phyloP scores from a whole-genome alignment of 1,140 invertebrate species.

The Dendrolimus kikuchii region DNA sequence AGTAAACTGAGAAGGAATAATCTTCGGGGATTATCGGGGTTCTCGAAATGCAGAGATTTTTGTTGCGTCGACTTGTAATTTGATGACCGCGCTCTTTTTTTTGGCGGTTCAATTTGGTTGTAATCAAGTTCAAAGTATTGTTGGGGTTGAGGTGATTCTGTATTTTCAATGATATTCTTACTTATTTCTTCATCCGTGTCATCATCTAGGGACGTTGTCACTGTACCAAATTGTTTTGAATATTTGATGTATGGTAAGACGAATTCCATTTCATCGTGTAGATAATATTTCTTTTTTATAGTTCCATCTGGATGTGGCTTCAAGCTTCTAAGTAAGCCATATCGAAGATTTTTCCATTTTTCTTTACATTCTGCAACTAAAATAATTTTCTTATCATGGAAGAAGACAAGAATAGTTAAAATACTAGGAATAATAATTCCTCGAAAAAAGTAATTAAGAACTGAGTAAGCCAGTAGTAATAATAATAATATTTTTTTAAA shows the following conservation, averaged over 20 bases:
- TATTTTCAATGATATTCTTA: slow-evolving; percentile 6
- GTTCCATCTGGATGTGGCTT: slow-evolving; percentile 19
- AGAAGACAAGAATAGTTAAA: too few relatives aligned
- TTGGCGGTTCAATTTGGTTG: slow-evolving; percentile 9
- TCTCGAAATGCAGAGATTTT: not conserved
- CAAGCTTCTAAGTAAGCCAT: slow-evolving; percentile 20
- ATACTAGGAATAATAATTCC: too few relatives aligned
- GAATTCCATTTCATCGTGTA: slow-evolving; percentile 26
- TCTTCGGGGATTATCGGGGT: slow-evolving; percentile 15
- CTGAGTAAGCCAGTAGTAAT: too few relatives aligned
- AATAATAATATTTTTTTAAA: too few relatives aligned
- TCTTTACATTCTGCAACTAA: slow-evolving; percentile 26
- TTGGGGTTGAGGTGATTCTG: slow-evolving; percentile 2
- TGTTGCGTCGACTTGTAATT: not conserved
- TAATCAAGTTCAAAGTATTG: slow-evolving; percentile 10
- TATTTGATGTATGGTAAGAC: slow-evolving; percentile 20
- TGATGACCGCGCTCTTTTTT: slow-evolving; percentile 7
- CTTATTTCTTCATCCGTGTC: slow-evolving; percentile 13
- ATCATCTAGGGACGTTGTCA: slow-evolving; percentile 1
- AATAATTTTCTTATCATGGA: slow-evolving; percentile 3
- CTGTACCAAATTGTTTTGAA: not conserved
- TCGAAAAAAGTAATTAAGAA: too few relatives aligned
- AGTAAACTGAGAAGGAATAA: slow-evolving; percentile 22
- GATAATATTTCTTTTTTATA: slow-evolving; percentile 24
- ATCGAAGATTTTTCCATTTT: slow-evolving; percentile 27